Percentiles rank a stretch among this genome's conserved stretches.
Evolutionary conservation across 2,113 vertebrate genomes (phyloP).

Genomic region (Lota lota): DNA sequence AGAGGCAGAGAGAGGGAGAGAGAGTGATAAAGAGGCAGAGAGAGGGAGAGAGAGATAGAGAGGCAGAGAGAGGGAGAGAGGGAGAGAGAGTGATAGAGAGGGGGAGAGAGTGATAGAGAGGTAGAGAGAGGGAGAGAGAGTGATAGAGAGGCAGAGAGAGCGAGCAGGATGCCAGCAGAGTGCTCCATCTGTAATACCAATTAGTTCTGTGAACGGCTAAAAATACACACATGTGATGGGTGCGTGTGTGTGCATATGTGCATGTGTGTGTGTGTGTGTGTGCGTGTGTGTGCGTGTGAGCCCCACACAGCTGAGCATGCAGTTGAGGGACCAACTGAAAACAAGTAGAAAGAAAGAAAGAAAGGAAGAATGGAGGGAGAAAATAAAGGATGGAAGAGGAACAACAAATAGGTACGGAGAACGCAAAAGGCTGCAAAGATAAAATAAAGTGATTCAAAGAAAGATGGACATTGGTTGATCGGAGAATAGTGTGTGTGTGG

Average conservation of each 20-base stretch:
- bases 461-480: too few relatives aligned
- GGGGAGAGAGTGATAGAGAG: background rate
- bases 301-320: too few relatives aligned
- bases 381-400: too few relatives aligned
- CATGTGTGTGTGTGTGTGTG: background rate
- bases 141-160: slow-evolving; percentile 8
- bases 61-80: background rate
- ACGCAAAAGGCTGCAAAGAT: too few relatives aligned
- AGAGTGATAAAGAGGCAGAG: too few relatives aligned
- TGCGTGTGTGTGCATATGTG: background rate
- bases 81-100: background rate
- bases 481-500: background rate
- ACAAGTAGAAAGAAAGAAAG: too few relatives aligned
- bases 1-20: too few relatives aligned
- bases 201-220: slow-evolving; percentile 9
- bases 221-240: background rate
- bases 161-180: slow-evolving; percentile 5
- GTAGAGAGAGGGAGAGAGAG: background rate
- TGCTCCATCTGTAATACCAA: slow-evolving; percentile 41
- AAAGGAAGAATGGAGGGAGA: too few relatives aligned
- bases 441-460: too few relatives aligned
- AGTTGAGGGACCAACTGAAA: too few relatives aligned
- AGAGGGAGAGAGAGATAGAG: background rate
- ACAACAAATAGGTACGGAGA: too few relatives aligned
- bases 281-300: background rate